These are phyloP conservation scores for Megaceryle torquata DNA, from an alignment of 2,113 vertebrate species.

Conservation along the genomic window DNA sequence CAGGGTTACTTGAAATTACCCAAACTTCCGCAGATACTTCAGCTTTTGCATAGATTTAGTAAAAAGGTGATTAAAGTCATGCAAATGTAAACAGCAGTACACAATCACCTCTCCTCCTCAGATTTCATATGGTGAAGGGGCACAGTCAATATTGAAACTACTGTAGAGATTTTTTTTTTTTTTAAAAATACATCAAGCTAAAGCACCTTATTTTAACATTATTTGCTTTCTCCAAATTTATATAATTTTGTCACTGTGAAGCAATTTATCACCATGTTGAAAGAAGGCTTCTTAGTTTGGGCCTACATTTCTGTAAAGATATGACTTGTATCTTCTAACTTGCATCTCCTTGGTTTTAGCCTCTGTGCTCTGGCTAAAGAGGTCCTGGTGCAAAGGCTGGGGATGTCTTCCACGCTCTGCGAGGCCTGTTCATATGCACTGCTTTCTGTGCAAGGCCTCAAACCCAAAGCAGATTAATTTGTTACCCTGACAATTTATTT, in stretches of 20 bases:
- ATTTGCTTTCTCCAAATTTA: not conserved
- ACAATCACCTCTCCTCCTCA: not conserved
- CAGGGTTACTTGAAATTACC: not conserved
- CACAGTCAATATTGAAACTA: not conserved
- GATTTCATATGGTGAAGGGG: not conserved
- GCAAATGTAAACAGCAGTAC: not conserved
- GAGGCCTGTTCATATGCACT: not conserved
- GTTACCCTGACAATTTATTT: constrained; percentile 23
- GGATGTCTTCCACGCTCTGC: not conserved
- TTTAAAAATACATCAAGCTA: not conserved
- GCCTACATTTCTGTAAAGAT: not conserved
- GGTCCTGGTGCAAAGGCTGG: not conserved
- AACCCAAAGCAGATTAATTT: not conserved
- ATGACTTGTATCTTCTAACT: not conserved
- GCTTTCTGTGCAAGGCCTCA: not conserved
- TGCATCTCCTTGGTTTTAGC: not conserved
- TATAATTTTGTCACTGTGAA: not conserved
- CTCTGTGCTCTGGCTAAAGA: not conserved
- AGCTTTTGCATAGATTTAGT: not conserved
- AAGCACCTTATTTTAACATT: not conserved
- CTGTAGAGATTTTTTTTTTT: not conserved
- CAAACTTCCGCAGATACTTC: not conserved
- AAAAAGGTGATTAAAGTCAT: not conserved
- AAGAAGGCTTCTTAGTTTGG: not conserved
- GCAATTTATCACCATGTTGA: not conserved